Evolutionary conservation across 2,888 invertebrate species (phyloP), one percentile per base, ranked within the genome.

Genomic region (Pseudoips prasinana): DNA sequence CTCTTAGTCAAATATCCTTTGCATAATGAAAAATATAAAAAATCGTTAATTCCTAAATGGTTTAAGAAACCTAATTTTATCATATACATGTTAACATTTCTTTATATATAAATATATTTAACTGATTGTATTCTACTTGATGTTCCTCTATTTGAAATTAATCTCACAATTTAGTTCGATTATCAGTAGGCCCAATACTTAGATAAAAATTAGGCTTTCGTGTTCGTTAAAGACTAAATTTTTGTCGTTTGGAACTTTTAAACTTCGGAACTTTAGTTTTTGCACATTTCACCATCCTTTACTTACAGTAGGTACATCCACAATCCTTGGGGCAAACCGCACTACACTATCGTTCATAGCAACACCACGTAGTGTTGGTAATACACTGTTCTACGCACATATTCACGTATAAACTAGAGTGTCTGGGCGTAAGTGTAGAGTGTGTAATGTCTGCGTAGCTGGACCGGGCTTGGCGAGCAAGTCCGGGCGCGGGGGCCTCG

Each of bases 11-110:
- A 79, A 76, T 75, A 81, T 78, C 76, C 76, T 80, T 84, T 83
- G 84, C 82, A 75, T 83, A 80, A 76, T 84, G 78, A 83, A 86
- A 68, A 86, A 83, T 84, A 86, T 85, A 85, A 82, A 85, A 76
- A 85, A 76, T 76, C 68, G 70, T 70, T 80, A 82, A 83, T 73
- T 72, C 74, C 85, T 86, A 86, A 64, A 73, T 77, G 85, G 83
- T 79, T 69, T 84, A 84, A 79, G 84, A 87, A 87, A 86, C 83
- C 84, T 86, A 86, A 74, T 80, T 58, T 55, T 85, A 85, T 79
- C 73, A 82, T 74, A 82, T 74, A 84, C 80, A 78, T 66, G 75
- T 85, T 85, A 86, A 83, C 83, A 80, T 82, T 57, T 76, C 73
- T 76, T 75, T 71, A 77, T 83, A 82, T 78, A 74, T 76, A 75